phyloP scores from a whole-genome alignment of 2,888 invertebrate genomes.

The Drosophila antonietae region DNA sequence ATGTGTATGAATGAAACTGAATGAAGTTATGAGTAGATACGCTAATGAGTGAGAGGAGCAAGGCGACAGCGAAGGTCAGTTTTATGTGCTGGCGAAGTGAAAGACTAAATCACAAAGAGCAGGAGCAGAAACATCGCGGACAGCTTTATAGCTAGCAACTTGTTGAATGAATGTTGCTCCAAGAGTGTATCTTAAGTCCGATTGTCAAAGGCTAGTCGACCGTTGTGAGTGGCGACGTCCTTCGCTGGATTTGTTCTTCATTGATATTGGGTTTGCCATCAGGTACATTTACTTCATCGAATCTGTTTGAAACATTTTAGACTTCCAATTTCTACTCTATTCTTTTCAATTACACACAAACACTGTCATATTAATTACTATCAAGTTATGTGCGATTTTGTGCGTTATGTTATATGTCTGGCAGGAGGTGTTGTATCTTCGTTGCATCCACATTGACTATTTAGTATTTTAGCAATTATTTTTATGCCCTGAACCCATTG shows the following conservation, averaged over 20 bases:
- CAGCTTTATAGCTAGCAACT: slow-evolving; percentile 30
- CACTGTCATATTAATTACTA: neutral
- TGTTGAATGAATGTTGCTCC: slow-evolving; percentile 48
- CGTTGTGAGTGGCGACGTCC: slow-evolving; percentile 24
- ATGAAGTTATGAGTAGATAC: slow-evolving; percentile 41
- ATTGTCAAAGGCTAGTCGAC: slow-evolving; percentile 19
- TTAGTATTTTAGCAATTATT: too few relatives aligned
- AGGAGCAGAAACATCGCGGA: slow-evolving; percentile 17
- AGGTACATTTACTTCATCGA: neutral
- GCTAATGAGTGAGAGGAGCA: slow-evolving; percentile 33
- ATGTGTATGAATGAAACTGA: slow-evolving; percentile 17
- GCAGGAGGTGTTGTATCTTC: too few relatives aligned
- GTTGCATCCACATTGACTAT: neutral
- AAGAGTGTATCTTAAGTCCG: slow-evolving; percentile 9
- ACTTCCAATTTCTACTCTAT: neutral
- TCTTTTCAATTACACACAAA: neutral
- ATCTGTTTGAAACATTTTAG: neutral
- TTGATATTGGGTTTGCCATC: neutral
- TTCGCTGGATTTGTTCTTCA: slow-evolving; percentile 13
- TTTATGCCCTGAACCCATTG: too few relatives aligned
- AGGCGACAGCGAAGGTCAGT: slow-evolving; percentile 46
- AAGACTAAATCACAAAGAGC: slow-evolving; percentile 2
- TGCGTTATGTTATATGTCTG: neutral
- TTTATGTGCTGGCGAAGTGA: slow-evolving; percentile 18
- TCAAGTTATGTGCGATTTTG: neutral